Percentiles rank a stretch among this genome's conserved stretches.
Evolutionary conservation across 2,113 vertebrate genomes (phyloP).

Genomic region (Desmodus rotundus): DNA sequence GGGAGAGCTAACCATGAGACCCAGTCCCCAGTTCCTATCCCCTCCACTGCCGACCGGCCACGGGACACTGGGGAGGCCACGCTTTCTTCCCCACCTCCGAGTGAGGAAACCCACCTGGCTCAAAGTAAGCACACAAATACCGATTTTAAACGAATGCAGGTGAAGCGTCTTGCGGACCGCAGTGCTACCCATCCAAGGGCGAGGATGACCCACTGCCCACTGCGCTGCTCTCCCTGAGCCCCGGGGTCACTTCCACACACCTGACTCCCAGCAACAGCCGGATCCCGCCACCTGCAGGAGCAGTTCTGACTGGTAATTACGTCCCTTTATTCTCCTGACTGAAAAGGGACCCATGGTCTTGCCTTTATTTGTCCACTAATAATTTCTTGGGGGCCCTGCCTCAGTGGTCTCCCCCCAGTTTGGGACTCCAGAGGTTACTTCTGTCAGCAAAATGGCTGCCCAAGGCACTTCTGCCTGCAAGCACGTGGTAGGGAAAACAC

Average conservation of each 20-base stretch:
- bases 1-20: not conserved
- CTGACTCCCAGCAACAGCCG: not conserved
- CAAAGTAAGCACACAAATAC: not conserved
- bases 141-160: not conserved
- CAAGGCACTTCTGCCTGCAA: too few species aligned
- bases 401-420: not conserved
- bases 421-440: not conserved
- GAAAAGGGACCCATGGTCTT: not conserved
- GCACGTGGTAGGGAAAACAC: not conserved
- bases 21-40: fast-evolving
- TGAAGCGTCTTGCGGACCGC: not conserved
- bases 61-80: fast-evolving
- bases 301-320: not conserved
- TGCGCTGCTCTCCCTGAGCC: not conserved
- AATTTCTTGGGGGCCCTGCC: not conserved
- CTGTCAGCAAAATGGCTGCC: not conserved
- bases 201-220: not conserved
- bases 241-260: not conserved
- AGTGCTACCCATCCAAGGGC: not conserved
- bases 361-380: not conserved
- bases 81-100: not conserved
- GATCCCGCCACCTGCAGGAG: not conserved
- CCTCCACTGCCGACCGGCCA: not conserved
- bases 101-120: not conserved
- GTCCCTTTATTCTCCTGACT: not conserved